These are phyloP conservation scores for Orbicella faveolata DNA, from an alignment of 64 coral and sea anemone genomes.

Conservation along the genomic window DNA sequence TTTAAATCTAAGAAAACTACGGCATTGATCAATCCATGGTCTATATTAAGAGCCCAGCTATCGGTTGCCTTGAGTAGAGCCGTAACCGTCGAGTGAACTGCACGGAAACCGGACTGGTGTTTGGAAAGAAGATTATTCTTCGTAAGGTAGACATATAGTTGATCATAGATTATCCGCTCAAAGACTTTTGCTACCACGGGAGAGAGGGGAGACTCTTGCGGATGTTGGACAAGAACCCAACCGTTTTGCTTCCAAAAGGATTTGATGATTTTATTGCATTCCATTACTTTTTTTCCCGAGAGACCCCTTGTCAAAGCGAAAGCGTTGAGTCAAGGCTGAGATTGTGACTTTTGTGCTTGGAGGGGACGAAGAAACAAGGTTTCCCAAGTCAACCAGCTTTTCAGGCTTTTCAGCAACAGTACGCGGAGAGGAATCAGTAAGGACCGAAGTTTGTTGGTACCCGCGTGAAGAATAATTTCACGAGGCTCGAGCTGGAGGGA, in stretches of 20 bases:
- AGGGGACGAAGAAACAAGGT: not conserved
- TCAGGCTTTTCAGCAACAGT: not conserved
- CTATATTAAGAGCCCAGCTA: too few relatives aligned
- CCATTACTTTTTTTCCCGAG: not conserved
- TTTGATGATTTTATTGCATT: not conserved
- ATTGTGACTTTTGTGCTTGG: not conserved
- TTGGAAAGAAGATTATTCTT: too few relatives aligned
- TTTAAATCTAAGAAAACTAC: too few relatives aligned
- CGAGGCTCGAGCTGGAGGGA: too few relatives aligned
- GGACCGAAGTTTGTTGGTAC: too few relatives aligned
- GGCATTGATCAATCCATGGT: too few relatives aligned
- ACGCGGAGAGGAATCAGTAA: not conserved
- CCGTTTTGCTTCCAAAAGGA: not conserved
- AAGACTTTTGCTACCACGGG: not conserved
- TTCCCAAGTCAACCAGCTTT: not conserved
- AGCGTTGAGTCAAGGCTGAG: not conserved
- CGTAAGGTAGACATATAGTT: too few relatives aligned
- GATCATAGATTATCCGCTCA: too few relatives aligned
- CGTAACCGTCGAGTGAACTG: too few relatives aligned
- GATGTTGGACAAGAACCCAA: not conserved
- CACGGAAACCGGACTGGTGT: too few relatives aligned
- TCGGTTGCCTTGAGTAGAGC: too few relatives aligned
- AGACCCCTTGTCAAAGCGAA: not conserved
- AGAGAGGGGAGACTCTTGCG: not conserved
- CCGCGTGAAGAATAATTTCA: too few relatives aligned